phyloP scores from a whole-genome alignment of 2,888 invertebrate genomes.

The Dasysyrphus tricinctus region DNA sequence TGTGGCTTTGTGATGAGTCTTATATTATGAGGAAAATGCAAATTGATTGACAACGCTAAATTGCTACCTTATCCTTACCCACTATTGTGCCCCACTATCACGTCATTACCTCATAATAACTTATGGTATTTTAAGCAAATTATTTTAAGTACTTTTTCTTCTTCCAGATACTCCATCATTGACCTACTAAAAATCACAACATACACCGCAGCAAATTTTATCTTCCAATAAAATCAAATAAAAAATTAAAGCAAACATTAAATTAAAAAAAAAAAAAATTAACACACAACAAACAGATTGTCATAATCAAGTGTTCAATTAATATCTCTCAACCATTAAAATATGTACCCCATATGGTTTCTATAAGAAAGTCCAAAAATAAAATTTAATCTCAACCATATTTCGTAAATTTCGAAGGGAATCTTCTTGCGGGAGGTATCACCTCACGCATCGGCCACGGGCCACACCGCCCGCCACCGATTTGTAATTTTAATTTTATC shows the following conservation, averaged over 20 bases:
- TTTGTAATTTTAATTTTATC: constrained; percentile 32
- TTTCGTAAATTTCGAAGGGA: constrained; percentile 5
- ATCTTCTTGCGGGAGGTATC: constrained; percentile 4
- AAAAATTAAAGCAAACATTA: constrained; percentile 11
- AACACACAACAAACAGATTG: constrained; percentile 40
- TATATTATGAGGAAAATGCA: too few species aligned
- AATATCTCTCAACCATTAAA: constrained; percentile 60
- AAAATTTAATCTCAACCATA: constrained; percentile 13
- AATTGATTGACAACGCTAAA: too few species aligned
- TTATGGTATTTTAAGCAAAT: too few species aligned
- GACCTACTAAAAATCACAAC: background rate
- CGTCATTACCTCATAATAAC: background rate
- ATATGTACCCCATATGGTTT: constrained; percentile 64
- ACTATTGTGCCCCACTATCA: background rate
- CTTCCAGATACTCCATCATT: background rate
- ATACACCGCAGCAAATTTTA: background rate
- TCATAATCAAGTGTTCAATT: constrained; percentile 62
- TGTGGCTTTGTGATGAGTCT: too few species aligned
- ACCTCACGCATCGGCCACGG: background rate
- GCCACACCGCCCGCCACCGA: background rate
- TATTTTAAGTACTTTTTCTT: background rate
- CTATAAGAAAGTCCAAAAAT: constrained; percentile 66
- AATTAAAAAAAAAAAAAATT: background rate
- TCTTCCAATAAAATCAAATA: constrained; percentile 8
- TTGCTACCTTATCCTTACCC: too few species aligned